phyloP scores from a whole-genome alignment of 2,888 invertebrate species.

The Calliphora vomitoria region DNA sequence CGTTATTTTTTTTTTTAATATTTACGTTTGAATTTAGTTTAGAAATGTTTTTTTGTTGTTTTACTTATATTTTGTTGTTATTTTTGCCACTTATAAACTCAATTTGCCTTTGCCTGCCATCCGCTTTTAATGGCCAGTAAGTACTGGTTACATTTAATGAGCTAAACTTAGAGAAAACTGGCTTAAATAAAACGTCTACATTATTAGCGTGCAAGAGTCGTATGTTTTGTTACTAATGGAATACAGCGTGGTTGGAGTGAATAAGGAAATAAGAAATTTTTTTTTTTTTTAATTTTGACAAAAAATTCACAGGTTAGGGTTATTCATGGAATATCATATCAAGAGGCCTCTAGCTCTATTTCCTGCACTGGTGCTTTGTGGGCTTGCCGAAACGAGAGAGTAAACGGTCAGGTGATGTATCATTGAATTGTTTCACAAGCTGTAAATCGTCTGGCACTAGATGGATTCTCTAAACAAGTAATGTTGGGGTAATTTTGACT shows the following conservation, averaged over 20 bases:
- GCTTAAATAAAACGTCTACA: not conserved
- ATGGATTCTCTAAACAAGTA: no score
- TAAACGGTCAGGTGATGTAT: no score
- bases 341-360: no score
- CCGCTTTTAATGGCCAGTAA: slow-evolving; percentile 61
- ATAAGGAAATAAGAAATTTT: not conserved
- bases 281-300: no score
- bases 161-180: slow-evolving; percentile 11
- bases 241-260: not conserved
- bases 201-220: not conserved
- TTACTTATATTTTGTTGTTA: not conserved
- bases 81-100: slow-evolving; percentile 26
- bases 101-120: slow-evolving; percentile 35
- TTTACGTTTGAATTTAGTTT: not conserved
- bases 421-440: no score
- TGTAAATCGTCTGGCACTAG: no score
- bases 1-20: not conserved
- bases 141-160: slow-evolving; percentile 51
- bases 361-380: no score
- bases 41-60: not conserved
- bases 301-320: no score
- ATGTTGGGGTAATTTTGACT: no score
- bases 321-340: no score
- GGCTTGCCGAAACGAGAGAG: no score
- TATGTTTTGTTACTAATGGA: not conserved